Base-by-base conservation (phyloP, 2,888 invertebrate genomes). In the Heliconius hortense region DNA sequence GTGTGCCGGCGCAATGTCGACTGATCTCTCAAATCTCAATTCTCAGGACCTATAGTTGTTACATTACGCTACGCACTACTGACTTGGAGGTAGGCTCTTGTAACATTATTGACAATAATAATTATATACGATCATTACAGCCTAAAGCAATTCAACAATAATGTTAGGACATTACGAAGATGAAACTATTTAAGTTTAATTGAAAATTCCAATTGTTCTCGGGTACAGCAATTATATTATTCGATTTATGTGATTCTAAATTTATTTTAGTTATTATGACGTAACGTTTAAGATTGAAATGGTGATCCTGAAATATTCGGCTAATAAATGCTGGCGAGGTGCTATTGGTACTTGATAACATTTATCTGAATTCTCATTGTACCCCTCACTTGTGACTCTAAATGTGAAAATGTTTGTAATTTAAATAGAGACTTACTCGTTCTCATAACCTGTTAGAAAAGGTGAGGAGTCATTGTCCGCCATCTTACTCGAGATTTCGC, bases 1-100 rank as follows among this genome's bases (percentile, higher is more conserved):
- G 70, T 53, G 28, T 62, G 66, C 75, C 75, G 73, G 75, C 62
- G 43, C 67, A 77, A 53, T 73, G 73, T 71, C n/a, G 31, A 69
- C 53, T 69, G 53, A 69, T 53, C 53, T 56, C n/a, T 10, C 13
- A n/a, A 53, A 24, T n/a, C 13, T 53, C 21, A 56, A n/a, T 39
- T 39, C 35, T 53, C 11, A 69, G 21, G n/a, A 53, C 28, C 26
- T 11, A 48, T 67, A 26, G 26, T 4, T 67, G 18, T 10, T 68
- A 68, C 72, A 60, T n/a, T 48, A 24, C 35, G 59, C 13, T n/a
- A 71, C 70, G 35, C 77, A 75, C 75, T 77, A 48, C 75, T 56
- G 73, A 3, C 21, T 66, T 18, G 39, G 35, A 62, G 13, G 24
- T 62, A 69, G 26, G 69, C 39, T 69, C 62, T 63, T 69, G 39